Base-by-base conservation (phyloP, 2,113 vertebrate species). In the Aspiorhynchus laticeps region DNA sequence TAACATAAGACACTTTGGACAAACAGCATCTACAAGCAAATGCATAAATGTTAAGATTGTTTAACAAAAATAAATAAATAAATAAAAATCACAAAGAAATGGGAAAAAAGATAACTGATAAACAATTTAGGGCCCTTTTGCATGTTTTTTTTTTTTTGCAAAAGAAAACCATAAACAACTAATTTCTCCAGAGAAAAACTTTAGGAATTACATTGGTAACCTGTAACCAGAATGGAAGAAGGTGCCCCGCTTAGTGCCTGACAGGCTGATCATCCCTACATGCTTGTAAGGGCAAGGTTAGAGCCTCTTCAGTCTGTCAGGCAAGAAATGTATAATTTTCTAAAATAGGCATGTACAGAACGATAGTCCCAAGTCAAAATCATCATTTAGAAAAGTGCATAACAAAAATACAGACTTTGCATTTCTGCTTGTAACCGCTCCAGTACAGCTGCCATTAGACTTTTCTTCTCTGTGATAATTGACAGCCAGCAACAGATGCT, bases 401-500 rank as follows among this genome's bases (percentile, higher is more conserved):
- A 41, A n/a, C 5, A 74, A 46, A 73, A 43, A 75, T 38, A 15
- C 12, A n/a, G 38, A 10, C 10, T 75, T 43, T 8, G 24, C 41
- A 76, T 46, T 76, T 76, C 41, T 48, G 41, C 73, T 46, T 46
- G 15, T 48, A 76, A 76, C 41, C 41, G 15, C 14, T 76, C 69
- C 24, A 28, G 73, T 7, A 46, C 73, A 76, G 43, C 6, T 28
- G 73, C 73, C n/a, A 76, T 76, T 48, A 46, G 12, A 15, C 11
- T 26, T 5, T 28, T 4, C n/a, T 76, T 76, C 24, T 48, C 3
- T 17, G 41, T 28, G 41, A 43, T 76, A 63, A 43, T 17, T 81
- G 11, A 65, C 24, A 53, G 26, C 17, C 1, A 31, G 76, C 76
- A 31, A 78, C 76, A 82, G 59, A 65, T 82, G 80, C n/a, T 65